Base-by-base conservation (phyloP, 1,140 invertebrate species). In the Rhagoletis pomonella region DNA sequence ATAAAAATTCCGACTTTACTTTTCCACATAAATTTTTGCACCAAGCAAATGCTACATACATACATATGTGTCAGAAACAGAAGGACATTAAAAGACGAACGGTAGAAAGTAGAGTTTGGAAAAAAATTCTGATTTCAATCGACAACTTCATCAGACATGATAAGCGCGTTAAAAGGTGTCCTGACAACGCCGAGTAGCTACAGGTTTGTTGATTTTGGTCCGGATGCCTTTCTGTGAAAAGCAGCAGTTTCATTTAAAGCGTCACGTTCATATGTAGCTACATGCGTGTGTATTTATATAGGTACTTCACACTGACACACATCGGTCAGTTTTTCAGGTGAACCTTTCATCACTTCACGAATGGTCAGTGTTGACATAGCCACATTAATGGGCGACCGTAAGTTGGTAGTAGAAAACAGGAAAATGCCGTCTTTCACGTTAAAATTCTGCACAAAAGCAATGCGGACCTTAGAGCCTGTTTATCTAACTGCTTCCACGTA, bases 81-180 rank as follows among this genome's bases (percentile, higher is more conserved):
- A 44, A 17, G 10, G 67, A 42, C 67, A 73, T 73, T 47, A n/a
- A 47, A 4, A 39, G 44, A 44, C 42, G 12, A 73, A 73, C 42
- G 2, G 7, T 14, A 62, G 17, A 14, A n/a, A 62, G 7, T 17
- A 4, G 4, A 62, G 60, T 4, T 14, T 62, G 60, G 12, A 62
- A 55, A 55, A 55, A 55, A 55, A 19, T 17, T 19, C 47, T 81
- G 73, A 81, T 81, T 81, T 81, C 73, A 81, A 81, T 81, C 73
- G 73, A 58, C 73, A 81, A 81, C 73, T 81, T 81, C 73, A 81
- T 81, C 73, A 81, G 73, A 81, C 73, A 81, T 58, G 73, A 81
- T 81, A 81, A 81, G 47, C 50, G 73, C 73, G 73, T 81, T 55
- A 81, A n/a, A 58, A 55, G 73, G 17, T 4, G 0, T 29, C 29